Evolutionary conservation across 2,113 vertebrate species (phyloP).

Genomic region (Zosterops lateralis): DNA sequence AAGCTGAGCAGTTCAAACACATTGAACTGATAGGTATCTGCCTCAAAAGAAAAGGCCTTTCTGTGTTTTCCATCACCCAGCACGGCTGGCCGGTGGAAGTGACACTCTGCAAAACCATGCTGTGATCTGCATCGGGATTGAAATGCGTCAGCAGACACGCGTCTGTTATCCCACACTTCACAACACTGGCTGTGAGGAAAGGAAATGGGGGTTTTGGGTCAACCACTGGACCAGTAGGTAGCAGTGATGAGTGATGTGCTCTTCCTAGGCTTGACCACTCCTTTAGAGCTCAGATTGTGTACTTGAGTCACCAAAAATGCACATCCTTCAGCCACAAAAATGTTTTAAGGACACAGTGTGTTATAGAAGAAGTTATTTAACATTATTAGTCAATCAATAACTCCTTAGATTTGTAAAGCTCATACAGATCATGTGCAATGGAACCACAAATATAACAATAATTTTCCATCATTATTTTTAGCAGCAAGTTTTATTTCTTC

Average conservation of each 20-base stretch:
- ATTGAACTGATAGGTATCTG: not conserved
- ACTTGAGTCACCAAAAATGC: not conserved
- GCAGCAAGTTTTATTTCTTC: not conserved
- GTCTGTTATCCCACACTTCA: not conserved
- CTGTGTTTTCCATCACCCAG: not conserved
- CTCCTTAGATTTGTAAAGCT: not conserved
- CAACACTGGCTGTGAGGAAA: not conserved
- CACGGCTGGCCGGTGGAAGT: rapidly evolving
- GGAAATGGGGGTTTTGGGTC: constrained; percentile 34
- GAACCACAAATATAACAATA: not conserved
- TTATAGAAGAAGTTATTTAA: not conserved
- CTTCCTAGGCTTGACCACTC: not conserved
- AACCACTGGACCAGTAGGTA: not conserved
- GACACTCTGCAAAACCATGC: not conserved
- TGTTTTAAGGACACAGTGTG: not conserved
- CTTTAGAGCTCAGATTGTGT: not conserved
- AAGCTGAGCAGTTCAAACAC: not conserved
- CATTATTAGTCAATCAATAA: not conserved
- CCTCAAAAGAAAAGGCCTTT: not conserved
- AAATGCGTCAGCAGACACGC: not conserved
- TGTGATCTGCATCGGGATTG: not conserved
- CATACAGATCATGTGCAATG: not conserved
- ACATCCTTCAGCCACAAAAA: not conserved
- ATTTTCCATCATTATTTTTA: not conserved
- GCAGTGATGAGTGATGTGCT: not conserved